Evolutionary conservation across 2,888 invertebrate genomes (phyloP).

Genomic region (Idaea dimidiata): DNA sequence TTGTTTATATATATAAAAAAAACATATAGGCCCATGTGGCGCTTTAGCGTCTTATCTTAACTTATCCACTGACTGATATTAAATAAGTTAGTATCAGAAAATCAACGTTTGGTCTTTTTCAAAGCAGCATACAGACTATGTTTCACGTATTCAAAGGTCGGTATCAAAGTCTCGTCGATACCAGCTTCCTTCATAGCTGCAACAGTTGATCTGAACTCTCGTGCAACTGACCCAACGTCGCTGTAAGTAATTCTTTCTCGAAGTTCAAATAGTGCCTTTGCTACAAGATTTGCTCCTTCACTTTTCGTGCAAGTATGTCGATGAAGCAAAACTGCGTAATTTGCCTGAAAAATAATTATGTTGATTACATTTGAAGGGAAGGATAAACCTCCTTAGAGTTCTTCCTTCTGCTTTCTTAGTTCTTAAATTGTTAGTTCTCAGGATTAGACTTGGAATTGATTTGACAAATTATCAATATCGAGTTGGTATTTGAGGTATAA

Average conservation of each 20-base stretch:
- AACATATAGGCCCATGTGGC: too few species aligned
- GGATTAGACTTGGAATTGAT: too few species aligned
- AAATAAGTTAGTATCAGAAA: not conserved
- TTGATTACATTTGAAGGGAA: not conserved
- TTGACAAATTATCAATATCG: too few species aligned
- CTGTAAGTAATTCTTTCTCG: not conserved
- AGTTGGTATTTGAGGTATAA: too few species aligned
- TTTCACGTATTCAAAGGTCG: not conserved
- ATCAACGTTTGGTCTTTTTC: not conserved
- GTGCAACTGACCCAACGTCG: not conserved
- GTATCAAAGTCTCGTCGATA: not conserved
- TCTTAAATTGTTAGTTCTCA: too few species aligned
- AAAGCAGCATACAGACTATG: not conserved
- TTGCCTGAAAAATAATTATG: not conserved
- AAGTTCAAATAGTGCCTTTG: not conserved
- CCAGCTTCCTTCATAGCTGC: not conserved
- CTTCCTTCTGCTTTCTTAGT: too few species aligned
- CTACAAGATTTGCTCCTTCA: not conserved
- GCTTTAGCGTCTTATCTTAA: too few species aligned
- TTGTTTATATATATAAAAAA: too few species aligned
- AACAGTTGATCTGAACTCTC: not conserved
- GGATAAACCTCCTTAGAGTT: too few species aligned
- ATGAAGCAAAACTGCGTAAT: not conserved
- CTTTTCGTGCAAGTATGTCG: not conserved
- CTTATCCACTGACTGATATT: too few species aligned